Percentiles rank a stretch among this genome's conserved stretches.
These are phyloP conservation scores for Eilema sororculum DNA, from an alignment of 2,888 invertebrate genomes.

Conservation along the genomic window DNA sequence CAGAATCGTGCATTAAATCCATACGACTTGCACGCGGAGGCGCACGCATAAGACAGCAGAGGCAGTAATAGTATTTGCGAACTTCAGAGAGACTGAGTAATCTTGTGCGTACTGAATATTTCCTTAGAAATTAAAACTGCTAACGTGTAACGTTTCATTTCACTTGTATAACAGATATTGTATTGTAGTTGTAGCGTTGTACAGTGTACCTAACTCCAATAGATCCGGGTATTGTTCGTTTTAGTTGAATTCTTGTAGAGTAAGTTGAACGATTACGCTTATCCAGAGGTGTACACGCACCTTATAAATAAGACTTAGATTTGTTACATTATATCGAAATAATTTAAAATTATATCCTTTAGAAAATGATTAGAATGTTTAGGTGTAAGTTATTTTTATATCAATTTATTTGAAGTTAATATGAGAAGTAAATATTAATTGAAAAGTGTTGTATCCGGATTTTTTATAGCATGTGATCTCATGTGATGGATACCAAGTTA, in stretches of 20 bases:
- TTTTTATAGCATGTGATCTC: slow-evolving; percentile 77
- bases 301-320: slow-evolving; percentile 83
- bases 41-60: too few relatives aligned
- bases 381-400: slow-evolving; percentile 83
- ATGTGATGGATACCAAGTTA: slow-evolving; percentile 59
- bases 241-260: slow-evolving; percentile 67
- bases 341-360: slow-evolving; percentile 70
- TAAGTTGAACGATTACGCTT: slow-evolving; percentile 85
- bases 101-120: not conserved
- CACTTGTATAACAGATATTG: slow-evolving; percentile 19
- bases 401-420: slow-evolving; percentile 81
- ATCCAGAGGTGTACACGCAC: slow-evolving; percentile 72
- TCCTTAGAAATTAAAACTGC: not conserved
- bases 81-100: not conserved
- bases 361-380: slow-evolving; percentile 60
- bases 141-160: not conserved
- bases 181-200: slow-evolving; percentile 42
- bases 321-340: slow-evolving; percentile 76
- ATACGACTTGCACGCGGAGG: too few relatives aligned
- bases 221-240: slow-evolving; percentile 64
- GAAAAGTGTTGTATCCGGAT: slow-evolving; percentile 68
- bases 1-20: too few relatives aligned
- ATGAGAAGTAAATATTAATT: slow-evolving; percentile 69
- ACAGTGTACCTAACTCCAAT: slow-evolving; percentile 51
- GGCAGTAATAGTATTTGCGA: not conserved